Evolutionary conservation across 2,797 vertebrate species (phyloP), one percentile per base, ranked within the genome.

Genomic region (Chaetodon trifasciatus): DNA sequence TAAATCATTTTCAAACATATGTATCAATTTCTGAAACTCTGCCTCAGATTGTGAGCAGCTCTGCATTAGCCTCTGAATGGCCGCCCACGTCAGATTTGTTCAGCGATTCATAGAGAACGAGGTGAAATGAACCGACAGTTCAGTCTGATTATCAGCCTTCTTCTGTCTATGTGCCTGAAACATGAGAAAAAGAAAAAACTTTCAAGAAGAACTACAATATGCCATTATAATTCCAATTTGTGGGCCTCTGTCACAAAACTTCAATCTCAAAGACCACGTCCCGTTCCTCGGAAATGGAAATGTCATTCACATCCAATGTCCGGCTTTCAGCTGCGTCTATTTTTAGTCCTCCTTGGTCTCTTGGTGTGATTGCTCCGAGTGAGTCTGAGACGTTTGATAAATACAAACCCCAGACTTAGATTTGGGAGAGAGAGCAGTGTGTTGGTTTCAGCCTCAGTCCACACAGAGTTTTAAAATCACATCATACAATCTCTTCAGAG

Each of bases 241-340:
- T 76, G 53, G 58, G 52, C 23, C 32, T 60, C 73, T 82, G 81
- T 82, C 71, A 75, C 74, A 81, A 85, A 89, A 79, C 42, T 55
- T 70, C 67, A 73, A 40, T 81, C 75, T 89, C 80, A 71, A 55
- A 85, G 77, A 81, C 68, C 74, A 78, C 13, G 50, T 80, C 62
- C 73, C 77, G 7, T 86, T 91, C 78, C 86, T 82, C 37, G 2
- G 74, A 89, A 93, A 91, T 88, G 75, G 89, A 91, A 91, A 90
- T 85, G 85, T 87, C 86, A 89, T 86, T 91, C 88, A 85, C 77
- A 81, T 69, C 84, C 75, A 35, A 35, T 74, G 86, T 92, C 83
- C 86, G 13, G 71, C 87, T 88, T 83, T 85, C 81, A 87, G 91
- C 81, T 32, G 44, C 50, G 64, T 79, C 88, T 91, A 89, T 93